phyloP scores from a whole-genome alignment of 1,140 invertebrate species.

The Orchesella cincta region DNA sequence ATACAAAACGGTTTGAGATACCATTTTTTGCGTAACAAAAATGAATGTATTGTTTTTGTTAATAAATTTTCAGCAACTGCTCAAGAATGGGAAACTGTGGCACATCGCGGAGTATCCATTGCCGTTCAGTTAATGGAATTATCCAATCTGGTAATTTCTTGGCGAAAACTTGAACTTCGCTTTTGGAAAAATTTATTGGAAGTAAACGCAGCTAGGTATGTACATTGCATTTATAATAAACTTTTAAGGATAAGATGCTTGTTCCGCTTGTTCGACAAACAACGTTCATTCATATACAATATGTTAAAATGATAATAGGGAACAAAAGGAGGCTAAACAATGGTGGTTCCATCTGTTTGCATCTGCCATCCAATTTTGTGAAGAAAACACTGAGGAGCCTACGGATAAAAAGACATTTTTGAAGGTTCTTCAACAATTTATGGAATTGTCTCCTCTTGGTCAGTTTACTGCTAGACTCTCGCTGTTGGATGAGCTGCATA shows the following conservation, averaged over 20 bases:
- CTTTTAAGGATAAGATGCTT: too few species aligned
- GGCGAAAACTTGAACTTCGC: slow-evolving; percentile 87
- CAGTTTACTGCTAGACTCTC: slow-evolving; percentile 80
- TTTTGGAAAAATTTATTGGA: slow-evolving; percentile 78
- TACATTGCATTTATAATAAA: slow-evolving; percentile 2
- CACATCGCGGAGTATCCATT: slow-evolving; percentile 82
- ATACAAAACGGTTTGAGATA: too few species aligned
- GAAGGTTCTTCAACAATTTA: slow-evolving; percentile 70
- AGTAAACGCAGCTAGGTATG: slow-evolving; percentile 58
- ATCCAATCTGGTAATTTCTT: slow-evolving; percentile 79
- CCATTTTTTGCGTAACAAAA: too few species aligned
- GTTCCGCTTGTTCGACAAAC: too few species aligned
- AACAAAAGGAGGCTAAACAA: slow-evolving; percentile 67
- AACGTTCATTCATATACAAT: too few species aligned
- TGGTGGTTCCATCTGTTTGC: slow-evolving; percentile 90
- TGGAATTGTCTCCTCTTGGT: slow-evolving; percentile 79
- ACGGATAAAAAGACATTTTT: slow-evolving; percentile 40
- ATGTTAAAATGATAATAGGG: too few species aligned
- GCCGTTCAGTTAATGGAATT: slow-evolving; percentile 68
- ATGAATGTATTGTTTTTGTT: too few species aligned
- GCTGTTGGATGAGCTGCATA: slow-evolving; percentile 75
- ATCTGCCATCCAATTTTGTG: slow-evolving; percentile 61
- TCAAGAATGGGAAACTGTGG: slow-evolving; percentile 89
- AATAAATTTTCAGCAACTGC: slow-evolving; percentile 54
- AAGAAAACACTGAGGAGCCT: slow-evolving; percentile 59